These are phyloP conservation scores for Stenodema calcarata DNA, from an alignment of 2,888 invertebrate genomes.

Conservation along the genomic window DNA sequence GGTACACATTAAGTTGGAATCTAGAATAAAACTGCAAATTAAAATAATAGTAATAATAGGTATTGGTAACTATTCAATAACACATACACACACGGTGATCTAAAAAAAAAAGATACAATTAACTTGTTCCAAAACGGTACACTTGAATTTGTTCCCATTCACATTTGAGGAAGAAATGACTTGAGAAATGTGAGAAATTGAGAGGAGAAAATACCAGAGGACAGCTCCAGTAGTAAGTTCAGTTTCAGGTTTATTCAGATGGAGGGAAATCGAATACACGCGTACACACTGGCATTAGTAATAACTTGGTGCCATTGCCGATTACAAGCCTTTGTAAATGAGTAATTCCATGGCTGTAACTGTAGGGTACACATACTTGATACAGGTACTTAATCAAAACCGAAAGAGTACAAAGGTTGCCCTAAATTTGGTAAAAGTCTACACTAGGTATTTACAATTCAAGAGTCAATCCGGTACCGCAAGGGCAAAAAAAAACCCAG, in stretches of 20 bases:
- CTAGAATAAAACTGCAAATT: background rate
- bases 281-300: too few species aligned
- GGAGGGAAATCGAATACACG: too few species aligned
- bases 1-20: background rate
- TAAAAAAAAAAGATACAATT: constrained; percentile 3
- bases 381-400: background rate
- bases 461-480: background rate
- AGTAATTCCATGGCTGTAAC: background rate
- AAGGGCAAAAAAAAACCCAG: background rate
- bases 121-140: background rate
- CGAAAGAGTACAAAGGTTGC: background rate
- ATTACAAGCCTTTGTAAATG: too few species aligned
- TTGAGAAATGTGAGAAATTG: background rate
- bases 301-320: too few species aligned
- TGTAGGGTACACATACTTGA: background rate
- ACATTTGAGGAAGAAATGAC: background rate
- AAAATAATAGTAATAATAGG: constrained; percentile 1
- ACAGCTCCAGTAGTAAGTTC: background rate
- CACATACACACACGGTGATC: constrained; percentile 29
- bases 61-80: constrained; percentile 47
- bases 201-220: too few species aligned
- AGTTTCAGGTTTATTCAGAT: background rate
- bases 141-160: constrained; percentile 15
- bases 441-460: background rate
- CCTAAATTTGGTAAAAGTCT: background rate